Base-by-base conservation (phyloP, 2,797 vertebrate genomes). In the Xenentodon cancila region DNA sequence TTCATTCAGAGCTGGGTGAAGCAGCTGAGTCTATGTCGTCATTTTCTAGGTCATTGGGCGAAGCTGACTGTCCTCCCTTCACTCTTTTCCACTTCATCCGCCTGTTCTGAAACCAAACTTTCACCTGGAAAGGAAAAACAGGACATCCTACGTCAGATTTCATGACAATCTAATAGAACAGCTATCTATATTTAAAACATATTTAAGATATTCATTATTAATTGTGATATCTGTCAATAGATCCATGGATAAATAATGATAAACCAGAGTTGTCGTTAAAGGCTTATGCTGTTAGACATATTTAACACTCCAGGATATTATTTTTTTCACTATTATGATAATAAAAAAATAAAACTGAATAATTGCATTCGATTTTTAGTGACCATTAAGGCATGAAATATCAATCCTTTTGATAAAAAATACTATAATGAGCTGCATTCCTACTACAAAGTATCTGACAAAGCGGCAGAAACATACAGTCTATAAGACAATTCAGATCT, bases 11-110 rank as follows among this genome's bases (percentile, higher is more conserved):
- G 89, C 93, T 95, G 66, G 95, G 95, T 13, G 97, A 97, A 9
- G 96, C 93, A 0, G 96, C 94, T 0, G 96, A 98, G 93, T 98
- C 97, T 45, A 94, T 87, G 22, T 98, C 97, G 48, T 98, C 96
- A 0, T 92, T 92, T 79, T 97, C 96, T 25, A 93, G 93, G 68
- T 96, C 94, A 0, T 92, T 95, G 2, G 96, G 95, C 8, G 95
- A 97, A 57, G 92, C 85, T 0, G 95, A 94, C 22, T 97, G 96
- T 48, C 96, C 96, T 1, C 97, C 95, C 85, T 98, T 99, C 50
- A 99, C 96, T 1, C 97, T 91, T 85, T 99, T 99, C 97, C 97
- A 99, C 86, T 99, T 99, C 97, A 99, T 99, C 79, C 97, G 94
- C 87, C 97, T 90, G 93, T 99, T 99, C 82, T 99, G 97, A 77